A percentile compares a stretch with the other conserved stretches of the same genome.
Evolutionary conservation across 2,113 vertebrate species (phyloP).

Genomic region (Emydura subglobosa): DNA sequence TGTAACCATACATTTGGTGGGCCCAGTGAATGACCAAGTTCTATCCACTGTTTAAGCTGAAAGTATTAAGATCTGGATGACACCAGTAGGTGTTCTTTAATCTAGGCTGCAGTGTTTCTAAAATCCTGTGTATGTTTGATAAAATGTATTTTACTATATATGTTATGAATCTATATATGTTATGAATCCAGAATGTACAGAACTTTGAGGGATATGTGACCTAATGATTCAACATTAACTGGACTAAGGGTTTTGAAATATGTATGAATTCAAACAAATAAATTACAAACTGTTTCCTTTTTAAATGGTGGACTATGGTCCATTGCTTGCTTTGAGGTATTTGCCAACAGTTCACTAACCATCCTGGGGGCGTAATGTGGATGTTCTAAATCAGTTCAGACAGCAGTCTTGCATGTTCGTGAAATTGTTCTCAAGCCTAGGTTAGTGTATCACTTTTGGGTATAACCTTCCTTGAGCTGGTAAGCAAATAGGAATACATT

Average conservation of each 20-base stretch:
- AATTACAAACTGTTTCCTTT: background rate
- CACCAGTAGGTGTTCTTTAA: background rate
- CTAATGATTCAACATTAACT: fast-evolving
- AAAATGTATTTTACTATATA: background rate
- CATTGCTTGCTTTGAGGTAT: background rate
- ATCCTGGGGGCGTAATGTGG: background rate
- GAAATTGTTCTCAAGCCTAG: background rate
- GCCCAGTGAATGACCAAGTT: background rate
- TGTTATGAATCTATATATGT: background rate
- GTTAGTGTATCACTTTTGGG: background rate
- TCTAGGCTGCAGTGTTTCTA: background rate
- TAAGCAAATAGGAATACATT: background rate
- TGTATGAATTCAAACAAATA: background rate
- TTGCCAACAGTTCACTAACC: background rate
- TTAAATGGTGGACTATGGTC: background rate
- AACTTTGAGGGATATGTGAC: background rate
- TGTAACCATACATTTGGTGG: background rate
- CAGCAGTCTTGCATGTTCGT: background rate
- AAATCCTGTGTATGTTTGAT: background rate
- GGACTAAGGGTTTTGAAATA: background rate
- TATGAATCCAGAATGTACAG: background rate
- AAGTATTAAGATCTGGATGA: background rate
- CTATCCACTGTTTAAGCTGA: background rate
- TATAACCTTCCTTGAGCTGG: background rate
- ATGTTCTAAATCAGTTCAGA: background rate